These are phyloP conservation scores for Carduelis carduelis DNA, from an alignment of 2,797 vertebrate genomes.

Conservation along the genomic window DNA sequence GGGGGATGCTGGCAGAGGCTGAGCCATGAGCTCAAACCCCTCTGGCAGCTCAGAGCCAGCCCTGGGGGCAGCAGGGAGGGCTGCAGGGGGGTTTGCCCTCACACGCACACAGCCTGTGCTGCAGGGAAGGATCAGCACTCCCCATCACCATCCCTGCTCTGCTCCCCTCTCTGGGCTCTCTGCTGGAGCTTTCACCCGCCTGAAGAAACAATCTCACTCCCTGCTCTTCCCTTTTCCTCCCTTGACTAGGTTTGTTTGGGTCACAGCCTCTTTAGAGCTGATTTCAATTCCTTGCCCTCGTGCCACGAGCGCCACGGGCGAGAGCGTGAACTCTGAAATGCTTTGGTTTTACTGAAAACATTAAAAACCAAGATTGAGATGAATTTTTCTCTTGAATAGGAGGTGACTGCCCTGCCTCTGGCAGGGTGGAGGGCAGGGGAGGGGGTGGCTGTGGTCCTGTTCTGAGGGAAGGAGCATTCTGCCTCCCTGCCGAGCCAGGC, in stretches of 20 bases:
- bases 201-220: not conserved
- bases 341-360: not conserved
- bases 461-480: accelerated
- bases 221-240: not conserved
- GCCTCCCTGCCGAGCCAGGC: not conserved
- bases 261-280: not conserved
- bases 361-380: not conserved
- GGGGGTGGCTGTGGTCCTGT: not conserved
- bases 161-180: not conserved
- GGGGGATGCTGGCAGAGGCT: not conserved
- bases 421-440: not conserved
- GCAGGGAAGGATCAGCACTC: not conserved
- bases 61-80: not conserved
- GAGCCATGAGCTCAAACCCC: not conserved
- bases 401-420: not conserved
- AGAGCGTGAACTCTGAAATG: not conserved
- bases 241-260: not conserved
- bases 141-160: not conserved
- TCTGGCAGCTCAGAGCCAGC: accelerated
- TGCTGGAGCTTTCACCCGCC: not conserved
- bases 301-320: not conserved
- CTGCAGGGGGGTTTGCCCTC: not conserved
- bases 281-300: not conserved
- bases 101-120: accelerated
- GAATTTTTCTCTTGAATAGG: not conserved